These are phyloP conservation scores for Elanus axillaris DNA, from an alignment of 2,113 vertebrate genomes.

Conservation along the genomic window DNA sequence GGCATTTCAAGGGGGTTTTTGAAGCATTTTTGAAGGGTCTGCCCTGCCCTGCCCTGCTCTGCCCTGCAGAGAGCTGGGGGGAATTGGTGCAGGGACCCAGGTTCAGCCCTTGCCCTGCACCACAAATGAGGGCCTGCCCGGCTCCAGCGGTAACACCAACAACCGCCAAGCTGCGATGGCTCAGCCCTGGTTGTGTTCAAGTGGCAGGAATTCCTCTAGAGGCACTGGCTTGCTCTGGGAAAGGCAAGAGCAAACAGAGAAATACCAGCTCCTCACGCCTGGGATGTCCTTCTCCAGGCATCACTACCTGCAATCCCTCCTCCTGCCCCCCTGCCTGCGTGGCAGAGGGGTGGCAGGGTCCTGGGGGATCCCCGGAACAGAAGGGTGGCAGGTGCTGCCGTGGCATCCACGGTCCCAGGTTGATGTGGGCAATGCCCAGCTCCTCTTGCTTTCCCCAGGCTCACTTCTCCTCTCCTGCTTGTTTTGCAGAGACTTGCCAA, in stretches of 20 bases:
- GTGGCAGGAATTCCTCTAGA: background rate
- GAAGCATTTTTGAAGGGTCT: background rate
- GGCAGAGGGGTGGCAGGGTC: background rate
- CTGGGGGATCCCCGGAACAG: background rate
- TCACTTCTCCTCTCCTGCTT: slow-evolving; percentile 1
- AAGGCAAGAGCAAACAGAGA: background rate
- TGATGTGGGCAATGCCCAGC: rapidly evolving
- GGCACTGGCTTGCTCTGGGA: background rate
- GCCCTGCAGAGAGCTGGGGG: background rate
- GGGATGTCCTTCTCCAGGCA: background rate
- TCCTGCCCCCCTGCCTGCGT: background rate
- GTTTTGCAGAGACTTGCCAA: slow-evolving; percentile 84
- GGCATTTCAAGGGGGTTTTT: background rate
- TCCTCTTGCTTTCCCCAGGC: background rate
- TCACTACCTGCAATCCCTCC: rapidly evolving
- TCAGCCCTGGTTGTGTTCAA: background rate
- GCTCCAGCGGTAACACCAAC: rapidly evolving
- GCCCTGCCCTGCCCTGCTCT: background rate
- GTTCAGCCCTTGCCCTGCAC: background rate
- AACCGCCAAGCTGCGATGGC: too few relatives aligned
- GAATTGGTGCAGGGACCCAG: rapidly evolving
- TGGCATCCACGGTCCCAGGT: rapidly evolving
- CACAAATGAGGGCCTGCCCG: rapidly evolving
- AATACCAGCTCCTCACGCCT: background rate
- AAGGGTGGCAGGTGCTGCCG: too few relatives aligned